These are phyloP conservation scores for Pseudotriccus pelzelni DNA, from an alignment of 2,797 vertebrate genomes.

Conservation along the genomic window DNA sequence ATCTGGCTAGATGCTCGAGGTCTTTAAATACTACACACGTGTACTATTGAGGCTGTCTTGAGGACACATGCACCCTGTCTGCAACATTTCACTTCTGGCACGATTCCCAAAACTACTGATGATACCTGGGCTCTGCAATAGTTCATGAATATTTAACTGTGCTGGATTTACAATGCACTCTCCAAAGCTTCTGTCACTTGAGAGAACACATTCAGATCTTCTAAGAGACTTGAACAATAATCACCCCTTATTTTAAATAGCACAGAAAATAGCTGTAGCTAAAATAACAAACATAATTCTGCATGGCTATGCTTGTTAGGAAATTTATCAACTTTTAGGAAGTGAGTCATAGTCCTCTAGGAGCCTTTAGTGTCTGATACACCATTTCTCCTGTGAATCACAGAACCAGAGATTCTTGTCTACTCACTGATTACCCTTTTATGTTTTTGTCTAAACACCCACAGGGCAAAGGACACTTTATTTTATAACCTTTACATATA, in stretches of 20 bases:
- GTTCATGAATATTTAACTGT: neutral
- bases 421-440: neutral
- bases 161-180: neutral
- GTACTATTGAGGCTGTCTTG: neutral
- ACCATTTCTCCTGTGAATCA: neutral
- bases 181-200: neutral
- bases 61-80: neutral
- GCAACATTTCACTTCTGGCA: neutral
- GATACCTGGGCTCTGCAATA: neutral
- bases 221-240: neutral
- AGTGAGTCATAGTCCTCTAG: neutral
- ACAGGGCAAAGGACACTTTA: neutral
- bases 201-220: neutral
- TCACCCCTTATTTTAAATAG: neutral
- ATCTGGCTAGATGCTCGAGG: neutral
- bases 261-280: neutral
- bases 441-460: neutral
- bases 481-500: neutral
- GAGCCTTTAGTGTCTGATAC: neutral
- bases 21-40: neutral
- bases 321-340: neutral
- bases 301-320: neutral
- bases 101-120: neutral
- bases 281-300: conserved; percentile 9
- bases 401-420: neutral